Percentiles rank a stretch among this genome's conserved stretches.
Evolutionary conservation across 2,797 vertebrate genomes (phyloP).

Genomic region (Euphonia xanthogaster): DNA sequence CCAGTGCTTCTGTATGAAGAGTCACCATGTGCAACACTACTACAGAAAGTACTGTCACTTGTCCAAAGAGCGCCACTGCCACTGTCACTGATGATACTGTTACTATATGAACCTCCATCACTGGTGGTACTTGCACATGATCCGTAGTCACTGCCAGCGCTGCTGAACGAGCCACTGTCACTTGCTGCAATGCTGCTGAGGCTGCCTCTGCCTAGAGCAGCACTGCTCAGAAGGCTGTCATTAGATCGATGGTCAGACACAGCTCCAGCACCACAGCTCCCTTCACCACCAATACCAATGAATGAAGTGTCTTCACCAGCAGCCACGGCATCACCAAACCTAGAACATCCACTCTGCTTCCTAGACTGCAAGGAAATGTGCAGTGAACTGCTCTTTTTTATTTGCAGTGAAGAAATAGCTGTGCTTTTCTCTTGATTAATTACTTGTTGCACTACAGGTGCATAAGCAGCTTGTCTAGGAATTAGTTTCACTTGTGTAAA

Average conservation of each 20-base stretch:
- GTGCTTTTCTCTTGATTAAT: constrained; percentile 75
- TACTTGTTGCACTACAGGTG: constrained; percentile 78
- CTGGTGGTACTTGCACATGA: constrained; percentile 73
- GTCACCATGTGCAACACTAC: constrained; percentile 42
- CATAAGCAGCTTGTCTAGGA: constrained; percentile 69
- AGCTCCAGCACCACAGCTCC: neutral
- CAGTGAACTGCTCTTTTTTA: constrained; percentile 84
- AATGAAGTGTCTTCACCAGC: constrained; percentile 37
- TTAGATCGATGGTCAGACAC: constrained; percentile 1
- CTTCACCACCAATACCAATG: constrained; percentile 6
- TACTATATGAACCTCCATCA: constrained; percentile 66
- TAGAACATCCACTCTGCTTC: constrained; percentile 68
- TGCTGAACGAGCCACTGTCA: constrained; percentile 72
- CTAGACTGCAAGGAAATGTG: constrained; percentile 88
- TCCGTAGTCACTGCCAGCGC: constrained; percentile 74
- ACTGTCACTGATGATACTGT: constrained; percentile 71
- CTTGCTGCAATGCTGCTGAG: constrained; percentile 54
- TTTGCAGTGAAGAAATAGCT: constrained; percentile 79
- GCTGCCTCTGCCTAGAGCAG: constrained; percentile 23
- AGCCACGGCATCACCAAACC: constrained; percentile 8
- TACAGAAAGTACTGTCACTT: constrained; percentile 68
- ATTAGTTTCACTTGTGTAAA: constrained; percentile 85
- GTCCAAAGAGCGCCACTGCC: constrained; percentile 51
- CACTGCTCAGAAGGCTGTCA: constrained; percentile 13
- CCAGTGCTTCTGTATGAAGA: constrained; percentile 57